Evolutionary conservation across 2,797 vertebrate species (phyloP), one percentile per base, ranked within the genome.

Genomic region (Neomorphus geoffroyi): DNA sequence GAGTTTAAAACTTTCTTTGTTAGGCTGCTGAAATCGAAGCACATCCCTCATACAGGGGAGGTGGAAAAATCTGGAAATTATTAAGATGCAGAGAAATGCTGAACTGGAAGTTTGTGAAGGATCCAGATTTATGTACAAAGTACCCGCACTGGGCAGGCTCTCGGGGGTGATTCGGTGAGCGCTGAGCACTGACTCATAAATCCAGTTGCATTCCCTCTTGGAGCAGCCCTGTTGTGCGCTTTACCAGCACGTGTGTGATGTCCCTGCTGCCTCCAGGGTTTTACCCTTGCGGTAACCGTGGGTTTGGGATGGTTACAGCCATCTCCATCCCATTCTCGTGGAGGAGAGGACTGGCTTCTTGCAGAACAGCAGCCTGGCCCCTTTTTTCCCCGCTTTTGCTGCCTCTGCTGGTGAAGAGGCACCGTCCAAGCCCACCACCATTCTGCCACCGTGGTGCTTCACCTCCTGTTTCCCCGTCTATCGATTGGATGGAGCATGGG

Each of bases 1-100:
- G 56, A 88, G 10, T 94, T 94, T 94, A 88, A 86, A 75, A 57
- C 93, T 88, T 57, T 77, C 79, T 95, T 93, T 97, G 94, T 93
- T 67, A 30, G 69, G 62, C 82, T 80, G 73, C 91, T 83, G 84
- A 56, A 74, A 43, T 79, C 2, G n/a, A 53, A 65, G 91, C 67
- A 90, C 80, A 88, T 92, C 92, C 32, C 45, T 83, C 1, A 0
- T 67, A 9, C 2, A 2, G 58, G 53, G 80, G 41, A 82, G 67
- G 26, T 39, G 53, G 92, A 84, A 78, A 91, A 95, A 87, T 91
- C 90, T 94, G 95, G 90, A 82, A 73, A 65, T 74, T 35, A 94
- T 91, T 91, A 93, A 92, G 86, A 30, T 61, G 53, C 33, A n/a
- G 67, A 83, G 90, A 67, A 82, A 37, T 0, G 9, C 74, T 87